Percentiles rank a stretch among this genome's conserved stretches.
Evolutionary conservation across 2,797 vertebrate genomes (phyloP).

Genomic region (Pitangus sulphuratus): DNA sequence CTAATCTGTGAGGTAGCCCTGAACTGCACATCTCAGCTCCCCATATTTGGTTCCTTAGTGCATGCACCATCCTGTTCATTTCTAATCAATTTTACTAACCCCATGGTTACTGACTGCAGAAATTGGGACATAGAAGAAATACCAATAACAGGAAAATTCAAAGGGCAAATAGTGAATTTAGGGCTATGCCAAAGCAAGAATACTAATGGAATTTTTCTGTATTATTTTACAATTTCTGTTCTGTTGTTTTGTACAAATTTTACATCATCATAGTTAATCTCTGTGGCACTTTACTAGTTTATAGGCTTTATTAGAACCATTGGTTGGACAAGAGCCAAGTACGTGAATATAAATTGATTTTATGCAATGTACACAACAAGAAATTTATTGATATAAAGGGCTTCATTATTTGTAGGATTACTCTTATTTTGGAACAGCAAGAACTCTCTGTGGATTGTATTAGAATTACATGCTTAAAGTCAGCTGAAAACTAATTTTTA

Average conservation of each 20-base stretch:
- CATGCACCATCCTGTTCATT: conserved; percentile 27
- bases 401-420: conserved; percentile 68
- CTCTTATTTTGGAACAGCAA: conserved; percentile 59
- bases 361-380: conserved; percentile 48
- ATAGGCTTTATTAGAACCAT: conserved; percentile 45
- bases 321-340: conserved; percentile 41
- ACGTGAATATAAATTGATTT: conserved; percentile 71
- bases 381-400: conserved; percentile 57
- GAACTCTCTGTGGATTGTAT: conserved; percentile 34
- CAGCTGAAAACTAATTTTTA: conserved; percentile 64
- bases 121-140: not conserved
- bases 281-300: not conserved
- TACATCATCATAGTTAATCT: conserved; percentile 33
- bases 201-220: not conserved
- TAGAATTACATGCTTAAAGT: conserved; percentile 73
- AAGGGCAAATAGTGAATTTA: conserved; percentile 15
- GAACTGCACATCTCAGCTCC: conserved; percentile 34
- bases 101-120: conserved; percentile 39
- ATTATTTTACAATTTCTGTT: conserved; percentile 40
- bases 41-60: conserved; percentile 36
- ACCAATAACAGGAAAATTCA: conserved; percentile 18
- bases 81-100: conserved; percentile 68
- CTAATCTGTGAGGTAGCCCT: conserved; percentile 17
- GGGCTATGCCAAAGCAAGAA: conserved; percentile 22
- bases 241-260: conserved; percentile 11